Base-by-base conservation (phyloP, 2,113 vertebrate genomes). In the Bubo bubo region DNA sequence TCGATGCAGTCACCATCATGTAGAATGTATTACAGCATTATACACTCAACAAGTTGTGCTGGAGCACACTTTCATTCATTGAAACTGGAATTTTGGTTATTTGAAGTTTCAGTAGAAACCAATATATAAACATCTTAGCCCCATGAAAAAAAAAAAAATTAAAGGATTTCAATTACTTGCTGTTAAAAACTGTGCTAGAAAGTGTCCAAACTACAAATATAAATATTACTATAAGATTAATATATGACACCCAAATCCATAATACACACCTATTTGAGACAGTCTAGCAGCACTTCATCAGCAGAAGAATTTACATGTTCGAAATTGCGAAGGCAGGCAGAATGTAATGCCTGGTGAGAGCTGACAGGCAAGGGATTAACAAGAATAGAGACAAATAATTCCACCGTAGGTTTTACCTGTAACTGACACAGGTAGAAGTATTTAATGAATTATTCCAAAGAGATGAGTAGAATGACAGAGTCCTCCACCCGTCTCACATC, bases 341-440 rank as follows among this genome's bases (percentile, higher is more conserved):
- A 56, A 91, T 79, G 91, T 95, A 96, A 95, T 79, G 86, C 83
- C 93, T 95, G 95, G 92, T 79, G 89, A 96, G 93, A 95, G 80
- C 91, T 97, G 97, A 94, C 97, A 97, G 94, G 93, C 96, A 87
- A 30, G 62, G 93, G 95, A 97, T 97, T 97, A 97, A 85, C 28
- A 23, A 73, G 93, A 94, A 79, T n/a, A 95, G 32, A 94, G 91
- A 94, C 80, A 91, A 94, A 62, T 76, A 79, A 96, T 94, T 94
- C 86, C 84, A 83, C 34, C 4, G 0, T 66, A 18, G 77, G 34
- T 88, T 97, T 79, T 80, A 97, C 96, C 89, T 87, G 94, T 43
- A 66, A 76, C 66, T 93, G 93, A 95, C 94, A 96, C 92, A 97
- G 94, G 97, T 96, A 95, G 86, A 41, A 80, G 71, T 8, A 43